Evolutionary conservation across 2,113 vertebrate species (phyloP), one percentile per base, ranked within the genome.

Genomic region (Mellivora capensis): DNA sequence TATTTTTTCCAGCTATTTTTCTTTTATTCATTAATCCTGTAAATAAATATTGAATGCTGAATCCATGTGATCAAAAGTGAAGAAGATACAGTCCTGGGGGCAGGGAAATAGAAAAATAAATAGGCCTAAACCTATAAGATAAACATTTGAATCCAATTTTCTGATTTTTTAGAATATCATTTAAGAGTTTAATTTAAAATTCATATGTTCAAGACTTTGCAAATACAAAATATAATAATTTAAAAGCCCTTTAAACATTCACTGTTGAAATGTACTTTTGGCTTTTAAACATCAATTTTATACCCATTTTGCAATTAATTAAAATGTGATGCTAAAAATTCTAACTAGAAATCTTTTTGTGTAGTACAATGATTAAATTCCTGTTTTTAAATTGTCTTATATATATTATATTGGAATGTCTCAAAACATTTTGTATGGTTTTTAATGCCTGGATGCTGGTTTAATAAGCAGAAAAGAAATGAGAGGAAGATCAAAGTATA

Each of bases 161-260:
- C 57, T 87, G 39, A 59, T 67, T 84, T 11, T 37, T 49, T 91
- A 95, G 34, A 92, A 83, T 72, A 71, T 31, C 67, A 37, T 84
- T 95, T 90, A 79, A 27, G 52, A 92, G 21, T 83, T 91, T 61
- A 96, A 72, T 79, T 86, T 64, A 92, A 90, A 96, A 94, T 47
- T 88, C 25, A 2, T 52, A 62, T 67, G 9, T 89, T 67, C 10
- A 67, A 47, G 2, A 47, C n/a, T 82, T 81, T 86, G 7, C 82
- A 84, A 93, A 79, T 86, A 12, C 21, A 81, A 85, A 91, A 39
- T 42, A 67, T 17, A 96, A 94, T 64, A 96, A 94, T 64, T 91
- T 88, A 49, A 6, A 79, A 81, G 88, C 11, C 80, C 82, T 84
- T 90, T 74, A 90, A 93, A 87, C 13, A 4, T 62, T 17, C 23